Percentiles rank a stretch among this genome's conserved stretches.
These are phyloP conservation scores for Ahaetulla prasina DNA, from an alignment of 2,113 vertebrate genomes.

Conservation along the genomic window DNA sequence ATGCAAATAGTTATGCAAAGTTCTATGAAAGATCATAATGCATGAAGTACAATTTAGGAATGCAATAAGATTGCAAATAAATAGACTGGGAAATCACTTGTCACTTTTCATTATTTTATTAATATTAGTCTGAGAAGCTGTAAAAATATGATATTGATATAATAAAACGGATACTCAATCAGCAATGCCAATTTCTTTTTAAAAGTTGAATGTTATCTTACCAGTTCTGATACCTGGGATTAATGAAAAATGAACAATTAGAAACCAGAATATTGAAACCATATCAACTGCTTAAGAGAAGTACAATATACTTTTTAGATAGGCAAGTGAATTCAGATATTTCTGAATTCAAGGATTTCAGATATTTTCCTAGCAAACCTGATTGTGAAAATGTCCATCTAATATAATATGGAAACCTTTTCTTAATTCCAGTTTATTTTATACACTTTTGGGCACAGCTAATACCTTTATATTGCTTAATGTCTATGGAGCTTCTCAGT, in stretches of 20 bases:
- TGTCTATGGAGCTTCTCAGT: not conserved
- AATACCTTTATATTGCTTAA: not conserved
- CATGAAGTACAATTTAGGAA: not conserved
- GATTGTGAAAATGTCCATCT: not conserved
- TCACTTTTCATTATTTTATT: not conserved
- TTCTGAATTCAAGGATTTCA: not conserved
- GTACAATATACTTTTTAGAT: not conserved
- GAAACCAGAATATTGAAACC: not conserved
- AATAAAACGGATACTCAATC: not conserved
- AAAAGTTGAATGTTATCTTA: not conserved
- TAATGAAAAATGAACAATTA: not conserved
- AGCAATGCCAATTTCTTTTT: not conserved
- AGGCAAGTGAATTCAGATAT: not conserved
- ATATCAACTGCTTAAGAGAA: not conserved
- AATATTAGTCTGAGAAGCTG: not conserved
- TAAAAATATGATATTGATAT: not conserved
- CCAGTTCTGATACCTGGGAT: not conserved
- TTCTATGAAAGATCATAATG: not conserved
- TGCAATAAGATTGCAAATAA: not conserved
- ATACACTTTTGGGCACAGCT: not conserved
- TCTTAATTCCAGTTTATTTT: not conserved
- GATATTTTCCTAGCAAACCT: not conserved
- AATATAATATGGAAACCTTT: not conserved
- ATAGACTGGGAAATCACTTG: not conserved
- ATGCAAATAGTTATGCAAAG: not conserved